A percentile compares a stretch with the other conserved stretches of the same genome.
Conservation (phyloP, 1,140 invertebrate genomes). For the Stratiolaelaps scimitus region DNA sequence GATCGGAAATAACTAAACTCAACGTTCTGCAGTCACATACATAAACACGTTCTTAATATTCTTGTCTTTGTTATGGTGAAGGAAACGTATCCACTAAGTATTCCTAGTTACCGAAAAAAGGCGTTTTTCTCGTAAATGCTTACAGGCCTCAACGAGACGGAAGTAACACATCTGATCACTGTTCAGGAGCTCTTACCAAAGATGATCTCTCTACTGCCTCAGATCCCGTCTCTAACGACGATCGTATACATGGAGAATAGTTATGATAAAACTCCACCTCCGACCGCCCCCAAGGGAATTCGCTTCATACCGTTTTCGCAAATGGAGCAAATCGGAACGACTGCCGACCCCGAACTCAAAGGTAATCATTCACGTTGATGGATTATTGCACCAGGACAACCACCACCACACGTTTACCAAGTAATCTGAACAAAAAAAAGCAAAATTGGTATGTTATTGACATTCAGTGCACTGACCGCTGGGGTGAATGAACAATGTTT, state of each 20-base stretch:
- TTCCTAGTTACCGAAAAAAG: no score
- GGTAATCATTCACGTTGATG: background rate
- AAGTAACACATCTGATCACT: conserved; percentile 51
- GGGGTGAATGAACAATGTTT: no score
- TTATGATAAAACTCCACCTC: background rate
- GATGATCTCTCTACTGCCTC: background rate
- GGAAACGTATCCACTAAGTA: no score
- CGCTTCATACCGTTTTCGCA: conserved; percentile 22
- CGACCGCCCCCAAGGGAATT: background rate
- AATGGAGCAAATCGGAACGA: background rate
- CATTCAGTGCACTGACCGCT: no score
- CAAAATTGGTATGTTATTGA: no score
- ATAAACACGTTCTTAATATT: no score
- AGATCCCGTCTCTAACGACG: background rate
- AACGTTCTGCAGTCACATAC: no score
- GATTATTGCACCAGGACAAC: no score
- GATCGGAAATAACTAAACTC: no score
- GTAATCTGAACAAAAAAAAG: no score
- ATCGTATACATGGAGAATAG: conserved; percentile 9
- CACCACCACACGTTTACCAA: no score
- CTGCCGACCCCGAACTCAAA: conserved; percentile 2
- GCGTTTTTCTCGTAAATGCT: conserved; percentile 49
- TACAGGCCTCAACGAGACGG: conserved; percentile 90
- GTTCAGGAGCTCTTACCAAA: background rate
- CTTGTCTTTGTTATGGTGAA: no score